Base-by-base conservation (phyloP, 2,113 vertebrate species). In the Mionectes macconnelli region DNA sequence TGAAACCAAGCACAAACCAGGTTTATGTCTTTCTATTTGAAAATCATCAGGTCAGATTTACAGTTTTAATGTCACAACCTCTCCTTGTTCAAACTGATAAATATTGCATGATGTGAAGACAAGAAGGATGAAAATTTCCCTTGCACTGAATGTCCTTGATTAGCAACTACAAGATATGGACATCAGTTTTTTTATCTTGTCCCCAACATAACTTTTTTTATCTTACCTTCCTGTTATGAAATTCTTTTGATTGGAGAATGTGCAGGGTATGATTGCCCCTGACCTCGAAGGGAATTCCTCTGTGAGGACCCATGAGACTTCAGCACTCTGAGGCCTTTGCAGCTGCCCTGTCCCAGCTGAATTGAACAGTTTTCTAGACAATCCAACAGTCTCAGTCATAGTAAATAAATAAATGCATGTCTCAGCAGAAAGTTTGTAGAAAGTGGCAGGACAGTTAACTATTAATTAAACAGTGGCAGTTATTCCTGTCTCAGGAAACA, bases 261-360 rank as follows among this genome's bases (percentile, higher is more conserved):
- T 62, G 49, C 37, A 73, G 70, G 75, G 25, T 55, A 20, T 33
- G 28, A 60, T 15, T 64, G 35, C 45, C 53, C 37, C 62, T 93
- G 90, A 85, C 59, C 75, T 80, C 74, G 49, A 57, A 92, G 85
- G 88, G 85, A 83, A 73, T 90, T 97, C 85, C 67, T 86, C 76
- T 90, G 59, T 74, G 47, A 75, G 59, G 85, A 59, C 74, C 49
- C 72, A 15, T 8, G 82, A 92, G 88, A 88, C 16, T 69, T 78
- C 39, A 84, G 56, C 44, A 14, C 47, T 87, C 82, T 14, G 37
- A 76, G 49, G 45, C 33, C 42, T 75, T 72, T 82, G 66, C 90
- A 82, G 44, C 77, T 89, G 77, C 53, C 57, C 37, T 52, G 56
- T 75, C 57, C 28, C 53, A 52, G 23, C 2, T 20, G 47, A 84